Percentiles rank a stretch among this genome's conserved stretches.
phyloP scores from a whole-genome alignment of 2,888 invertebrate species.

The Anoncus sp. region DNA sequence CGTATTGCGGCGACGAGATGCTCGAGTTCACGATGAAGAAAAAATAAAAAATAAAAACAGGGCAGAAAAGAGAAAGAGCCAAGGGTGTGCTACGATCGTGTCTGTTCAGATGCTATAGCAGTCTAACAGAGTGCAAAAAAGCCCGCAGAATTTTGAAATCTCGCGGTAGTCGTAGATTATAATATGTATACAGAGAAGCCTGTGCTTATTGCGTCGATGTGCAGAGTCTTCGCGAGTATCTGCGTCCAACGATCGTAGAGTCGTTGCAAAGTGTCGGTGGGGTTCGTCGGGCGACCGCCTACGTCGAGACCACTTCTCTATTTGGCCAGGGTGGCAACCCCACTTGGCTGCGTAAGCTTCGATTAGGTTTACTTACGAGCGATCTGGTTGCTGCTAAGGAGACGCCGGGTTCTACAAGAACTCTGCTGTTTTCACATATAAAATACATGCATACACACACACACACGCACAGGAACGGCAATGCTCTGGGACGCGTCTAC shows the following conservation, averaged over 20 bases:
- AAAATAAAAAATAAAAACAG: constrained; percentile 1
- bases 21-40: constrained; percentile 46
- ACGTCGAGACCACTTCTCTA: constrained; percentile 79
- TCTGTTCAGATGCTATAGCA: not conserved
- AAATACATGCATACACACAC: no score
- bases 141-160: not conserved
- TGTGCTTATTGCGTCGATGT: not conserved
- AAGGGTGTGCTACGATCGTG: not conserved
- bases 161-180: constrained; percentile 10
- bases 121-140: not conserved
- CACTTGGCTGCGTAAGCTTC: constrained; percentile 70
- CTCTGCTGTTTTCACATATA: constrained; percentile 12
- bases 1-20: constrained; percentile 17
- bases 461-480: not conserved
- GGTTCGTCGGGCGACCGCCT: constrained; percentile 75
- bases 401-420: constrained; percentile 70
- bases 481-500: not conserved
- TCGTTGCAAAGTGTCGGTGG: constrained; percentile 59
- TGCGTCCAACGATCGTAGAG: constrained; percentile 10
- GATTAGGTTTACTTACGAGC: constrained; percentile 77
- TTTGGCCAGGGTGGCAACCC: constrained; percentile 74
- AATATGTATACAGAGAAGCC: constrained; percentile 23
- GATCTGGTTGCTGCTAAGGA: constrained; percentile 75
- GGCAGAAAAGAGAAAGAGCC: not conserved
- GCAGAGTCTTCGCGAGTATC: not conserved